phyloP scores from a whole-genome alignment of 2,888 invertebrate genomes.

The Trichopoda pennipes region DNA sequence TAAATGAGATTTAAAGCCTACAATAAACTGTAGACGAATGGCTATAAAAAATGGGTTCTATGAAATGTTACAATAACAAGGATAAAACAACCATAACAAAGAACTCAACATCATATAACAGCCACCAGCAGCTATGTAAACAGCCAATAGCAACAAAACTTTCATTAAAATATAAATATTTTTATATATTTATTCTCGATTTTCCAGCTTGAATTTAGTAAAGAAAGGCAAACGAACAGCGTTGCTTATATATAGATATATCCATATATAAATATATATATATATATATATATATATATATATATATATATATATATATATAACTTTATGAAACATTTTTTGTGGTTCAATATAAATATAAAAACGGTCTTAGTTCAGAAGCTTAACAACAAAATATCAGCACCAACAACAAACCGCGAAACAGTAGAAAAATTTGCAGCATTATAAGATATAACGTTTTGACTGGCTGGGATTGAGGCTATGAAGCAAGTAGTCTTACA shows the following conservation, averaged over 20 bases:
- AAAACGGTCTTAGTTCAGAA: constrained; percentile 41
- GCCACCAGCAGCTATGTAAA: constrained; percentile 21
- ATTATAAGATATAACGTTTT: too few species aligned
- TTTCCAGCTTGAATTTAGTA: constrained; percentile 27
- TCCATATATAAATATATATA: constrained; percentile 24
- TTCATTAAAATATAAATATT: background rate
- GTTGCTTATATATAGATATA: background rate
- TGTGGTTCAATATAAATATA: constrained; percentile 64
- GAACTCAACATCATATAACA: constrained; percentile 13
- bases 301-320: constrained; percentile 6
- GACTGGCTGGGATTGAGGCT: background rate
- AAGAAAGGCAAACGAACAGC: constrained; percentile 35
- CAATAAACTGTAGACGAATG: constrained; percentile 41
- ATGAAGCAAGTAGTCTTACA: background rate
- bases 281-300: constrained; percentile 23
- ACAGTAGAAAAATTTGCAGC: constrained; percentile 16
- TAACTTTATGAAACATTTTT: constrained; percentile 57
- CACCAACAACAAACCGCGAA: constrained; percentile 32
- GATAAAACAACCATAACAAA: constrained; percentile 11
- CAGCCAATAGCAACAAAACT: constrained; percentile 21
- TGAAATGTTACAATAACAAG: constrained; percentile 54
- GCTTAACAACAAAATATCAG: constrained; percentile 39
- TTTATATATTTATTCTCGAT: background rate
- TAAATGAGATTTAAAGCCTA: constrained; percentile 66
- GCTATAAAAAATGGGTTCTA: constrained; percentile 57